Conservation (phyloP, 2,888 invertebrate genomes). For the Pyrrhia umbra region DNA sequence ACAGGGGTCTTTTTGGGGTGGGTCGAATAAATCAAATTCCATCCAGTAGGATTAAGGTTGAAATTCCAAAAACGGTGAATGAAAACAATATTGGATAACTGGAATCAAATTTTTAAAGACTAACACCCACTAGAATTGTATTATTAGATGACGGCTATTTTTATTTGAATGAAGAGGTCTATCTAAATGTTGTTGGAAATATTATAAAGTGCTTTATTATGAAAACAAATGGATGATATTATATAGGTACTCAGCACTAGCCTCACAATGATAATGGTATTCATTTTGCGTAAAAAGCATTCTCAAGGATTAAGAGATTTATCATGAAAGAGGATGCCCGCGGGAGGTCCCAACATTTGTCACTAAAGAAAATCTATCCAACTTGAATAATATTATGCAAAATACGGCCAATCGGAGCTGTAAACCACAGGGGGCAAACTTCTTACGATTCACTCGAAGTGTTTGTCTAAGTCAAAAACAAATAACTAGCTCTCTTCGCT, state of each 20-base stretch:
- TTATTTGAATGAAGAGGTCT: too few relatives aligned
- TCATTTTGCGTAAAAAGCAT: neutral
- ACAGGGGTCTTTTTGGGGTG: neutral
- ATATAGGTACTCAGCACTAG: too few relatives aligned
- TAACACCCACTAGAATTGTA: too few relatives aligned
- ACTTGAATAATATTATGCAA: slow-evolving; percentile 41
- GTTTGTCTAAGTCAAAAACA: slow-evolving; percentile 35
- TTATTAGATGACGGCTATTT: too few relatives aligned
- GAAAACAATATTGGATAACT: neutral
- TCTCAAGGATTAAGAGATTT: neutral
- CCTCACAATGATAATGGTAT: too few relatives aligned
- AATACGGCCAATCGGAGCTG: slow-evolving; percentile 29
- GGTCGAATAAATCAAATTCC: neutral
- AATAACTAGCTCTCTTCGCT: slow-evolving; percentile 25
- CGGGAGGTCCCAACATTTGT: slow-evolving; percentile 8
- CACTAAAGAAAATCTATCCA: slow-evolving; percentile 19
- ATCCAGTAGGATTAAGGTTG: neutral
- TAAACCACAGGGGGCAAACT: slow-evolving; percentile 25
- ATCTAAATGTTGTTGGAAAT: too few relatives aligned
- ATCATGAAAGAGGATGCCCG: neutral
- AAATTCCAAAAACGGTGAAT: neutral
- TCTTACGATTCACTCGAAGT: slow-evolving; percentile 17
- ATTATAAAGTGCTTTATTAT: too few relatives aligned
- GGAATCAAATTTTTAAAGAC: neutral
- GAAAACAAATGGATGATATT: too few relatives aligned